Percentiles rank a stretch among this genome's conserved stretches.
These are phyloP conservation scores for Drosophila neoperkinsi DNA, from an alignment of 2,888 invertebrate genomes.

Conservation along the genomic window DNA sequence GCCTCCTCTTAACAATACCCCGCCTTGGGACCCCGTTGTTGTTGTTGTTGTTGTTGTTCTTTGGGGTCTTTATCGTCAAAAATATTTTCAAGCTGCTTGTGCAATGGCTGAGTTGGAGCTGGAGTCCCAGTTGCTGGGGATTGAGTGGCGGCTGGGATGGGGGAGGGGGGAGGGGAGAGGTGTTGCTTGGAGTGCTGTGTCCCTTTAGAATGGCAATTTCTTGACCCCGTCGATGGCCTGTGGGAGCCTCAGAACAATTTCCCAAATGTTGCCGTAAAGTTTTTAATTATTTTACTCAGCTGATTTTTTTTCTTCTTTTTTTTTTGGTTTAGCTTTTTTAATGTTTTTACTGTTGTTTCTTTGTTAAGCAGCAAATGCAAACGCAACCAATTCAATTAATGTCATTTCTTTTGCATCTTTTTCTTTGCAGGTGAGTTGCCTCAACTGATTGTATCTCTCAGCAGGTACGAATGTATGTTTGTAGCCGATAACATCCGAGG, in stretches of 20 bases:
- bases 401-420: slow-evolving; percentile 28
- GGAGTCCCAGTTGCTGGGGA: background rate
- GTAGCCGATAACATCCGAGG: background rate
- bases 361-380: slow-evolving; percentile 15
- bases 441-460: background rate
- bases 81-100: slow-evolving; percentile 57
- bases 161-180: background rate
- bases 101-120: background rate
- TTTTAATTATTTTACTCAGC: slow-evolving; percentile 71
- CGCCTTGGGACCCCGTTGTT: slow-evolving; percentile 25
- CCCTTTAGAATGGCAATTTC: slow-evolving; percentile 47
- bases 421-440: slow-evolving; percentile 54
- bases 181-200: slow-evolving; percentile 1
- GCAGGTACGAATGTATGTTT: slow-evolving; percentile 45
- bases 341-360: slow-evolving; percentile 16
- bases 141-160: background rate
- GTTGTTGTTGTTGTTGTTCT: slow-evolving; percentile 11
- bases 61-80: slow-evolving; percentile 57
- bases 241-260: slow-evolving; percentile 75
- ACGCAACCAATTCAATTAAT: slow-evolving; percentile 54
- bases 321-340: slow-evolving; percentile 9
- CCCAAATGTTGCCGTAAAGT: slow-evolving; percentile 46
- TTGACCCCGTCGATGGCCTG: slow-evolving; percentile 73
- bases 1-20: background rate
- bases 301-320: slow-evolving; percentile 1